A percentile compares a stretch with the other conserved stretches of the same genome.
Evolutionary conservation across 92 coral and sea anemone species (phyloP).

Genomic region (Actinernus sp.): DNA sequence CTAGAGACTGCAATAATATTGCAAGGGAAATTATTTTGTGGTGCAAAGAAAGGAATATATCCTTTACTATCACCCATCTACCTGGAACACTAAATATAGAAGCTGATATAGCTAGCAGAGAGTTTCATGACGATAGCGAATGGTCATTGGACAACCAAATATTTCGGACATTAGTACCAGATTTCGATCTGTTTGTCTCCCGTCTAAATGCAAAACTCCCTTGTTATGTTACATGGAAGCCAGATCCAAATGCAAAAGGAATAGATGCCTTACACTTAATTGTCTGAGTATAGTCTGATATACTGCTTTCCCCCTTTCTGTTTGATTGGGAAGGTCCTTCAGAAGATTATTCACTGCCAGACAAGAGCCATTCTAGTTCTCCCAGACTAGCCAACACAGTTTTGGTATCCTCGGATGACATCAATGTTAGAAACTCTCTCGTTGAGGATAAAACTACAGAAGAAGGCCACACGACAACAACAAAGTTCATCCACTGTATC

Average conservation of each 20-base stretch:
- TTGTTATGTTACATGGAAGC: constrained; percentile 34
- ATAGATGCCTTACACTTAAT: constrained; percentile 48
- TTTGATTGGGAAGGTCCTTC: background rate
- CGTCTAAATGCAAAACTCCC: constrained; percentile 32
- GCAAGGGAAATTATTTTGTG: constrained; percentile 34
- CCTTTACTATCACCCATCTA: constrained; percentile 17
- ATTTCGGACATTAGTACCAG: background rate
- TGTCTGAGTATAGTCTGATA: constrained; percentile 7
- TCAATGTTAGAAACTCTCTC: constrained; percentile 19
- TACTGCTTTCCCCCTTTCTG: constrained; percentile 2
- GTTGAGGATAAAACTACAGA: background rate
- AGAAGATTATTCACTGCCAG: background rate
- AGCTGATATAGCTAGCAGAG: constrained; percentile 48
- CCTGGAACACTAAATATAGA: constrained; percentile 33
- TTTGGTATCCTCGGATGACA: constrained; percentile 61
- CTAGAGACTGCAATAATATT: constrained; percentile 16
- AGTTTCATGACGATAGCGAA: constrained; percentile 33
- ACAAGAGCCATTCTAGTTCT: background rate
- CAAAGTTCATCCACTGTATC: constrained; percentile 29
- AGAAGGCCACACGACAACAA: constrained; percentile 36
- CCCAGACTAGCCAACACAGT: constrained; percentile 11
- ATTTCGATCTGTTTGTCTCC: constrained; percentile 48
- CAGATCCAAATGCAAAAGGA: constrained; percentile 52
- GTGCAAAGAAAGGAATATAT: constrained; percentile 18
- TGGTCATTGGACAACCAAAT: constrained; percentile 21